phyloP scores from a whole-genome alignment of 1,140 invertebrate species.

The Luehdorfia chinensis region DNA sequence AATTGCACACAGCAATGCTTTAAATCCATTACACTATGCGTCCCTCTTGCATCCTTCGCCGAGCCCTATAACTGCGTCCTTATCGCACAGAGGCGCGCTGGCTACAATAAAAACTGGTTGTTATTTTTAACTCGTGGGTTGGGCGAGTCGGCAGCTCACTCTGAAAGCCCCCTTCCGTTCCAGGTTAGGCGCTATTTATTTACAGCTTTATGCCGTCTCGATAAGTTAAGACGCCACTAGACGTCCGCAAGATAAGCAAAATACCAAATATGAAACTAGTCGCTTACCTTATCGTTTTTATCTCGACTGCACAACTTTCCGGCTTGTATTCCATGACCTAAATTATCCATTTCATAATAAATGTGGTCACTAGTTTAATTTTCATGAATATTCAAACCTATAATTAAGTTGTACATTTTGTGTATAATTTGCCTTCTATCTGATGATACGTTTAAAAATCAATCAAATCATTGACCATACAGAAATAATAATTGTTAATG shows the following conservation, averaged over 20 bases:
- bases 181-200: slow-evolving; percentile 41
- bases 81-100: slow-evolving; percentile 59
- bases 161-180: slow-evolving; percentile 61
- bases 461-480: too few species aligned
- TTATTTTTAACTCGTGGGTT: slow-evolving; percentile 76
- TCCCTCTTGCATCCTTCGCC: slow-evolving; percentile 48
- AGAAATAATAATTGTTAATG: too few species aligned
- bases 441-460: too few species aligned
- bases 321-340: slow-evolving; percentile 9
- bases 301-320: slow-evolving; percentile 15
- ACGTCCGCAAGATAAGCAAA: slow-evolving; percentile 2
- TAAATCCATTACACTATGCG: slow-evolving; percentile 59
- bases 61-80: slow-evolving; percentile 53
- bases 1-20: slow-evolving; percentile 61
- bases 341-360: slow-evolving; percentile 11
- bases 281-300: slow-evolving; percentile 16
- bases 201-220: slow-evolving; percentile 20
- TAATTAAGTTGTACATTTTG: background rate
- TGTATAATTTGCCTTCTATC: background rate
- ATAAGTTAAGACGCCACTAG: slow-evolving; percentile 16
- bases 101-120: slow-evolving; percentile 76
- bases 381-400: background rate
- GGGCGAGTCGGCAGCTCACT: slow-evolving; percentile 56
- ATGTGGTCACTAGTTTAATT: background rate
- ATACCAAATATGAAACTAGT: too few species aligned